These are phyloP conservation scores for Eubucco bourcierii DNA, from an alignment of 2,113 vertebrate species.

Conservation along the genomic window DNA sequence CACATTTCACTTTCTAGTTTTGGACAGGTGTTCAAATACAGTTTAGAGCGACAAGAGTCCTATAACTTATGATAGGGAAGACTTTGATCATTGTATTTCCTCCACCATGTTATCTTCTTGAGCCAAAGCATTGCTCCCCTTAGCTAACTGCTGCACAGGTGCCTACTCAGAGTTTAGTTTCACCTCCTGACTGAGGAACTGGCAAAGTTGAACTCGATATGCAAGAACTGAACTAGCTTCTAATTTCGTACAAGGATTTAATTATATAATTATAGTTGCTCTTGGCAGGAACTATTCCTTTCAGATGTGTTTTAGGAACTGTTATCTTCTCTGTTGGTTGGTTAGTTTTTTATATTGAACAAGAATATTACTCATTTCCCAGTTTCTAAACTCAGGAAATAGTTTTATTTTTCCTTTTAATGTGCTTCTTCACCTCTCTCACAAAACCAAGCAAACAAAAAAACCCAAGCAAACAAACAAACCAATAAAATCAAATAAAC, in stretches of 20 bases:
- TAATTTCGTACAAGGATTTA: neutral
- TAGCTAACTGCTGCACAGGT: neutral
- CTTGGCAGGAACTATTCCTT: neutral
- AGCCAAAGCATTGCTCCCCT: neutral
- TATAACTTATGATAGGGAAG: neutral
- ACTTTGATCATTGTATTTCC: neutral
- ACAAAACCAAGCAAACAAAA: too few species aligned
- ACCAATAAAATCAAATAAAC: neutral
- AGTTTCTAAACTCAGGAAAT: neutral
- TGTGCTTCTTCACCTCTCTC: neutral
- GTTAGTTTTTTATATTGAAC: accelerated
- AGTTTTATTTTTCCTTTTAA: neutral
- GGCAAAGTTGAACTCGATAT: neutral
- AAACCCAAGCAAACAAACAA: too few species aligned
- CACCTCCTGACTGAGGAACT: neutral
- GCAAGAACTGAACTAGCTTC: neutral
- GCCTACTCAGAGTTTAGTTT: neutral
- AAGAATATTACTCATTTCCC: neutral
- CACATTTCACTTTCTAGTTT: neutral
- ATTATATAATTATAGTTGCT: neutral
- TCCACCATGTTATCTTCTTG: neutral
- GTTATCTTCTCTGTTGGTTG: neutral
- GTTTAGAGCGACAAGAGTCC: neutral
- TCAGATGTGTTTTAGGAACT: neutral
- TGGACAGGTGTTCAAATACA: neutral